Evolutionary conservation across 2,113 vertebrate species (phyloP).

Genomic region (Genyomyrus donnyi): DNA sequence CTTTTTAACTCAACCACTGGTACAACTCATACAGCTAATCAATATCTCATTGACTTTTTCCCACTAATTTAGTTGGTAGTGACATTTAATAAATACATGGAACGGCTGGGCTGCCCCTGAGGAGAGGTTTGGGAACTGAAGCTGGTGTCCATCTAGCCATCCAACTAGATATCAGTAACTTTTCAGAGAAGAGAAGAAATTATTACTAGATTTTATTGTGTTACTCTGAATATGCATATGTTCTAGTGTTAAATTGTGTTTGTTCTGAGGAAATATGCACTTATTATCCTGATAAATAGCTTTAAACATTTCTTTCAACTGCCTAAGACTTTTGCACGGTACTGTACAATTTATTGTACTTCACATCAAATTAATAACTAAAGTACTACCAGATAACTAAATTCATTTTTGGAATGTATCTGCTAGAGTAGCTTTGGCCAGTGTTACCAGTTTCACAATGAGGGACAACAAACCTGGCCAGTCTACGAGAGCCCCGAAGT

Average conservation of each 20-base stretch:
- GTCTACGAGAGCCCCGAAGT: conserved; percentile 69
- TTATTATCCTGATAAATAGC: neutral
- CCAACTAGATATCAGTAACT: neutral
- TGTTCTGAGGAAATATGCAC: neutral
- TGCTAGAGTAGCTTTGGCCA: neutral
- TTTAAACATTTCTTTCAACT: neutral
- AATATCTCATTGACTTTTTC: neutral
- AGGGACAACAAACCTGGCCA: conserved; percentile 70
- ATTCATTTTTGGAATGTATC: neutral
- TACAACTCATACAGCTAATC: neutral
- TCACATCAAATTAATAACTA: neutral
- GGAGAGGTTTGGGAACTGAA: neutral
- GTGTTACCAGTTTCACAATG: neutral
- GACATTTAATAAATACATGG: neutral
- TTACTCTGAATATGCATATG: neutral
- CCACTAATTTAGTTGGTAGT: neutral
- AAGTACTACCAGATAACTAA: neutral
- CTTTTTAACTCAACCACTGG: neutral
- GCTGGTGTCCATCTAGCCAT: neutral
- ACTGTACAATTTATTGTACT: neutral
- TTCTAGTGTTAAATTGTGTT: neutral
- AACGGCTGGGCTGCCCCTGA: neutral
- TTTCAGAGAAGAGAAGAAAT: neutral
- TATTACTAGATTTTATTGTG: neutral
- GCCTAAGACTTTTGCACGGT: neutral